Evolutionary conservation across 1,140 invertebrate genomes (phyloP).

Genomic region (Zaprionus nigranus): DNA sequence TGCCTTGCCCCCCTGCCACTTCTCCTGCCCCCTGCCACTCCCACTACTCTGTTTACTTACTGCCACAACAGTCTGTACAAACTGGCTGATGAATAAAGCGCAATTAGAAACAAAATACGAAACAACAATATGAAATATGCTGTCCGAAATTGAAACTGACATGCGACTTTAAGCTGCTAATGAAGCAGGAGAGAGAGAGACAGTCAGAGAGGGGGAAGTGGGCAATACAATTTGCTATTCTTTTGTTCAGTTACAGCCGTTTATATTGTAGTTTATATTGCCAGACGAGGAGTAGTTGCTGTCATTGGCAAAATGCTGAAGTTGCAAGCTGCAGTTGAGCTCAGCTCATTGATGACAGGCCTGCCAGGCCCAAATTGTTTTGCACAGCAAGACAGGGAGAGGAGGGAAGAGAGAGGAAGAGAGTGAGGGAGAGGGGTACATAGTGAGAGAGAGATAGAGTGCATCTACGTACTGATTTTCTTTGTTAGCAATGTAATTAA

Average conservation of each 20-base stretch:
- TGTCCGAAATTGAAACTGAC: constrained; percentile 65
- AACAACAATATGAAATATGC: constrained; percentile 60
- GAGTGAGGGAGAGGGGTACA: background rate
- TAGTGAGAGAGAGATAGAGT: background rate
- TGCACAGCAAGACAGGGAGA: background rate
- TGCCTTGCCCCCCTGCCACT: no score
- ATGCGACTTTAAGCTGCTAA: constrained; percentile 54
- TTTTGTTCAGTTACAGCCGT: constrained; percentile 20
- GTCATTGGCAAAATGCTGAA: constrained; percentile 27
- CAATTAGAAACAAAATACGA: constrained; percentile 59
- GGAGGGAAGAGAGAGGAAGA: no score
- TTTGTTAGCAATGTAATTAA: constrained; percentile 27
- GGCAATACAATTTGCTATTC: constrained; percentile 2
- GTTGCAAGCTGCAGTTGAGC: constrained; percentile 12
- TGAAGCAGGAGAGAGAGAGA: constrained; percentile 35
- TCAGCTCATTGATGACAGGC: background rate
- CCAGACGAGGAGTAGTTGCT: constrained; percentile 14
- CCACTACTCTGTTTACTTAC: background rate
- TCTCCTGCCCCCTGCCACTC: background rate
- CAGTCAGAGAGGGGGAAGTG: background rate
- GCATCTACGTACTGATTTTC: constrained; percentile 9
- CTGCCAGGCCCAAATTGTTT: background rate
- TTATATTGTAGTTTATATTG: constrained; percentile 5
- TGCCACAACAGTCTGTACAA: background rate
- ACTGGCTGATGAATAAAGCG: constrained; percentile 48